Evolutionary conservation across 2,113 vertebrate species (phyloP), one percentile per base, ranked within the genome.

Genomic region (Pterophyllum scalare): DNA sequence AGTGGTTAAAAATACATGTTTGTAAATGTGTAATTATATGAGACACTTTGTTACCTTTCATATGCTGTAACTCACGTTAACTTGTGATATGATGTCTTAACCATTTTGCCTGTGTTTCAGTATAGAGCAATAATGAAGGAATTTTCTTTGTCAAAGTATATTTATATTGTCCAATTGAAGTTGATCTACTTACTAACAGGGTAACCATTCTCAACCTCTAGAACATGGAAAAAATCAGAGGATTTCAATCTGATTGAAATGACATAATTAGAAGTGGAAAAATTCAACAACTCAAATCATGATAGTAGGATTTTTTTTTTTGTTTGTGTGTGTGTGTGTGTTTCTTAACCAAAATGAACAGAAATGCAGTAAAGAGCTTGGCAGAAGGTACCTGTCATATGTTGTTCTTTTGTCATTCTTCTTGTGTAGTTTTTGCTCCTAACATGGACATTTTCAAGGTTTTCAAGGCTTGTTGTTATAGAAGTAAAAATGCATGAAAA

Each of bases 1-100:
- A 76, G 61, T 46, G 11, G 24, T 33, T 43, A 60, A 56, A 67
- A 81, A 85, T 67, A 56, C 6, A 19, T 38, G 40, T 64, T 54
- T 77, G 24, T 76, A 52, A 78, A 72, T 80, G 38, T 72, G 46
- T 54, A n/a, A 17, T 59, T 77, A 31, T 77, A 31, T 2, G 2
- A 77, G 58, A 60, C n/a, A 49, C 49, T 49, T 20, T 38, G 20
- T 67, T 35, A 4, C 15, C 1, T 15, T 40, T 33, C 28, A 26
- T 58, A 57, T 67, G 49, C 10, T 7, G 0, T 24, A 0, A 8
- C 26, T 52, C 26, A 0, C 56, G 2, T 80, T 46, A 70, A 46
- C 24, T 46, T 28, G 28, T 38, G 7, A n/a, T 11, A 13, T 33
- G 15, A 59, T 22, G 38, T n/a, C 17, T 52, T 3, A 80, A 80